Evolutionary conservation across 2,797 vertebrate species (phyloP).

Genomic region (Triplophysa yarkandensis): DNA sequence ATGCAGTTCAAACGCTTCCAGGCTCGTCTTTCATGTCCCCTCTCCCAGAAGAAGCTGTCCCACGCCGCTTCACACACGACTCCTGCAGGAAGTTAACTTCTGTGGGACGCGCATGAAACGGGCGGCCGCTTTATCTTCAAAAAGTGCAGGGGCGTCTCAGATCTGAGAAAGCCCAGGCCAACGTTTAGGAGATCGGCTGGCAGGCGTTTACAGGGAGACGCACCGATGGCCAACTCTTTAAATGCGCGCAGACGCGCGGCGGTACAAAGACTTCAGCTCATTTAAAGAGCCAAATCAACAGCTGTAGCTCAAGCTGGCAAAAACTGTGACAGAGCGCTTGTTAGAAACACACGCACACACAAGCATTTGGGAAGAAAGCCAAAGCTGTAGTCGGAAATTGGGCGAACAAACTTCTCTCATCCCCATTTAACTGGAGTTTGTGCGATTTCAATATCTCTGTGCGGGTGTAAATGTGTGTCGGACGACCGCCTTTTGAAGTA

Average conservation of each 20-base stretch:
- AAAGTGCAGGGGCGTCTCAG: slow-evolving; percentile 58
- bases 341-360: slow-evolving; percentile 40
- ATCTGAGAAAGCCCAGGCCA: slow-evolving; percentile 44
- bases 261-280: slow-evolving; percentile 58
- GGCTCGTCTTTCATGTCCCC: slow-evolving; percentile 73
- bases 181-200: slow-evolving; percentile 46
- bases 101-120: slow-evolving; percentile 71
- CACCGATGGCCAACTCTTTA: slow-evolving; percentile 45
- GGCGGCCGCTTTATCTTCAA: slow-evolving; percentile 74
- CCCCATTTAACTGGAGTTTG: slow-evolving; percentile 44
- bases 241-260: slow-evolving; percentile 21
- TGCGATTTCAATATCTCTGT: slow-evolving; percentile 45
- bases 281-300: slow-evolving; percentile 60
- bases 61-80: slow-evolving; percentile 70
- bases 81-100: slow-evolving; percentile 71
- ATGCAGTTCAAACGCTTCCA: slow-evolving; percentile 66
- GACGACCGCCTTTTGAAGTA: slow-evolving; percentile 57
- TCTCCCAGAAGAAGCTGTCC: slow-evolving; percentile 69
- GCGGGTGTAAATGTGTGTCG: slow-evolving; percentile 30
- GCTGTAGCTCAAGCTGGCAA: slow-evolving; percentile 60
- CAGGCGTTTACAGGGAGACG: slow-evolving; percentile 41
- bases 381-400: slow-evolving; percentile 54
- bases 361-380: slow-evolving; percentile 45
- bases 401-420: slow-evolving; percentile 52
- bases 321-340: slow-evolving; percentile 51